A percentile compares a stretch with the other conserved stretches of the same genome.
Evolutionary conservation across 2,888 invertebrate species (phyloP).

Genomic region (Meiosimyza decipiens): DNA sequence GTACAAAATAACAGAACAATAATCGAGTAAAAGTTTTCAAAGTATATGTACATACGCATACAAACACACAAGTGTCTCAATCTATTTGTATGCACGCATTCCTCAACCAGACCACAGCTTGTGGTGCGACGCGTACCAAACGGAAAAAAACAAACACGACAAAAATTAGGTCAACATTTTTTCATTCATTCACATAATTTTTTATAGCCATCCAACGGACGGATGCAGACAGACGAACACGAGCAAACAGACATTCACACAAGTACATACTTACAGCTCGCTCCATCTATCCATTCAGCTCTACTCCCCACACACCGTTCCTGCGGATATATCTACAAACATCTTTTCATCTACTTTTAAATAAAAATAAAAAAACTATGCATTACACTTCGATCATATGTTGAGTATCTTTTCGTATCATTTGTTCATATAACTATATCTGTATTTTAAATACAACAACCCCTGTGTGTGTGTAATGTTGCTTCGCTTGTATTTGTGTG

Average conservation of each 20-base stretch:
- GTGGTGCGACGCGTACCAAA: conserved; percentile 16
- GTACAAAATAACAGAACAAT: no score
- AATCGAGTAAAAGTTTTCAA: no score
- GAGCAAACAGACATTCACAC: background rate
- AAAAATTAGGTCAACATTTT: conserved; percentile 64
- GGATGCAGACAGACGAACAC: conserved; percentile 2
- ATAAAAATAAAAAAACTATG: background rate
- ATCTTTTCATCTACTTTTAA: no score
- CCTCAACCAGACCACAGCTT: conserved; percentile 7
- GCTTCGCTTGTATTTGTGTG: background rate
- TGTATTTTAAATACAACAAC: background rate
- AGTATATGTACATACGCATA: no score
- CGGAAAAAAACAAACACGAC: conserved; percentile 36
- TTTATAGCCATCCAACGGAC: background rate
- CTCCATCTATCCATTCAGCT: conserved; percentile 16
- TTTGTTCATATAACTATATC: background rate
- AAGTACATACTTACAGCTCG: background rate
- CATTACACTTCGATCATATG: conserved; percentile 16
- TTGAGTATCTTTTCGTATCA: conserved; percentile 4
- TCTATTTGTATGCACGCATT: background rate
- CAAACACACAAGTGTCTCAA: background rate
- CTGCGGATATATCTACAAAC: no score
- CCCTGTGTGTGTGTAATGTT: background rate
- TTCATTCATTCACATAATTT: conserved; percentile 58
- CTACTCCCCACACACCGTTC: background rate